Evolutionary conservation across 64 coral and sea anemone genomes (phyloP), one percentile per base, ranked within the genome.

Genomic region (Montipora capricornis): DNA sequence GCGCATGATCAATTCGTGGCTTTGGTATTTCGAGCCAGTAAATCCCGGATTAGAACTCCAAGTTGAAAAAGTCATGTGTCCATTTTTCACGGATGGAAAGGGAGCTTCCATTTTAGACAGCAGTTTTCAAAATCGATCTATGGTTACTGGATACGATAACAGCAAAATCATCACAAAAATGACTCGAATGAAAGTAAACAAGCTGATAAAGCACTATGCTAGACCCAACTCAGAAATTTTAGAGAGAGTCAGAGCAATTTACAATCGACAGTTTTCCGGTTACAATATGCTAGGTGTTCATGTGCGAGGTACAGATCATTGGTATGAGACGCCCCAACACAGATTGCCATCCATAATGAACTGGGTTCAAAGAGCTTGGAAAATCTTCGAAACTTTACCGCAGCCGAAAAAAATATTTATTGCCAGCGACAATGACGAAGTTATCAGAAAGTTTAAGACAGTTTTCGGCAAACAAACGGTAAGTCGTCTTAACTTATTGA

Each of bases 391-490:
- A 17, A 90, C 83, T 53, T 49, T 96, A 17, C 66, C 80, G 8
- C 49, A 49, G 47, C 95, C 91, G 69, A 96, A 71, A 66, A 96
- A 93, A 89, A 90, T 96, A 5, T 96, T 93, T 55, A 83, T 96
- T 96, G 95, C 95, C 9, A 96, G 95, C 87, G 95, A 96, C 80
- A 96, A 93, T 26, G 53, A 76, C 71, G 92, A 96, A 80, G 73
- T 79, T 20, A 91, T 96, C 8, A 91, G 68, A 12, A 93, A 86
- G 52, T 96, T 96, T 78, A 10, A 93, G 24, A 73, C 44, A 6
- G 77, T 37, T 44, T 96, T 96, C 89, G 95, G 91, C 14, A 80
- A 74, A 86, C 68, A 80, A 58, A 91, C 2, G 59, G 85, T 88
- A 58, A 90, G 88, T 19, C n/a, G n/a, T 46, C 4, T 7, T 77